Conservation (phyloP, 2,797 vertebrate species). For the Astyanax mexicanus region DNA sequence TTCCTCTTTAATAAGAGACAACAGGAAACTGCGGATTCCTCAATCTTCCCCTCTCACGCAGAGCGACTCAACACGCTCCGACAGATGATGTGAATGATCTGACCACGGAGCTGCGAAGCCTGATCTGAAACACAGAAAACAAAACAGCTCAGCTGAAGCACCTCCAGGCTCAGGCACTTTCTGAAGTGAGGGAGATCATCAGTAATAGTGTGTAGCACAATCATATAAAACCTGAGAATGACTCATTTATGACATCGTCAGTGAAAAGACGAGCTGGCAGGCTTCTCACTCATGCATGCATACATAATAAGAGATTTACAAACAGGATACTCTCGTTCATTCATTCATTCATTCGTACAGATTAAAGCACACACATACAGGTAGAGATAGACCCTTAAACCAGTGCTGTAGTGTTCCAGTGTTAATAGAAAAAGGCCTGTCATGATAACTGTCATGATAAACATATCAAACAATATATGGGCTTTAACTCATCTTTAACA, state of each 20-base stretch:
- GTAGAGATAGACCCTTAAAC: no score
- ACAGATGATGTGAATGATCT: no score
- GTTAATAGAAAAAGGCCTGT: no score
- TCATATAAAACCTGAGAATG: conserved; percentile 13
- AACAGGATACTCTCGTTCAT: conserved; percentile 22
- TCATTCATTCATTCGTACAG: conserved; percentile 11
- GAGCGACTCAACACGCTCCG: conserved; percentile 5
- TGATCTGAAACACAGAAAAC: conserved; percentile 44
- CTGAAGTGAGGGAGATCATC: background rate
- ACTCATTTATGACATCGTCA: conserved; percentile 22
- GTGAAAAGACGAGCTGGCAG: conserved; percentile 24
- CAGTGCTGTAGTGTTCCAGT: no score
- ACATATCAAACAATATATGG: no score
- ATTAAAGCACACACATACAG: background rate
- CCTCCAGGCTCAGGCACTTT: background rate
- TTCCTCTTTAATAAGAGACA: conserved; percentile 27
- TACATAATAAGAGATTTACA: conserved; percentile 46
- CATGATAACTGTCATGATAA: no score
- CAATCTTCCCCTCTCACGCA: no score
- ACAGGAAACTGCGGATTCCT: conserved; percentile 22
- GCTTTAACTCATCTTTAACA: no score
- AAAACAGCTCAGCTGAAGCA: conserved; percentile 28
- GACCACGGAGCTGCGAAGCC: conserved; percentile 2
- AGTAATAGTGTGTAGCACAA: background rate
- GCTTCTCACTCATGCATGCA: conserved; percentile 31